These are phyloP conservation scores for Asobara japonica DNA, from an alignment of 1,140 invertebrate genomes.

Conservation along the genomic window DNA sequence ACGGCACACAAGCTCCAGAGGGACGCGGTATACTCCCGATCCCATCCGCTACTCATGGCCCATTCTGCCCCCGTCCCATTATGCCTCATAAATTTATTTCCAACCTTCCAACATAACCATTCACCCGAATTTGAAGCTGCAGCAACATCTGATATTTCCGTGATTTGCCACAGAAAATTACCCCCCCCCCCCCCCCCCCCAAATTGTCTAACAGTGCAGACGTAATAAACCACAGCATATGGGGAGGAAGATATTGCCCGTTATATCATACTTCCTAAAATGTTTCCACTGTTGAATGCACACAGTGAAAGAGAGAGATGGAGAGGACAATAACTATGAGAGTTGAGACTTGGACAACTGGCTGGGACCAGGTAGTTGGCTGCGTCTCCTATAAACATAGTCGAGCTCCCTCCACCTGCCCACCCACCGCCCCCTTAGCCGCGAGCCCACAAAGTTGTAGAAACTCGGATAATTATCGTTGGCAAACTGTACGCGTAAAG, in stretches of 20 bases:
- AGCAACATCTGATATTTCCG: no score
- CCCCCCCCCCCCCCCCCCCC: no score
- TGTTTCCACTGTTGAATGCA: neutral
- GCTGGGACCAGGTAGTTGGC: slow-evolving; percentile 18
- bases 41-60: no score
- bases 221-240: neutral
- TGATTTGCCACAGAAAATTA: no score
- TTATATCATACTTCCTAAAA: slow-evolving; percentile 9
- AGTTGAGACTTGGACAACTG: slow-evolving; percentile 24
- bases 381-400: slow-evolving; percentile 18
- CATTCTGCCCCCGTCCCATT: no score
- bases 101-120: no score
- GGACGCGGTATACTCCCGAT: no score
- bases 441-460: slow-evolving; percentile 53
- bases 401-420: slow-evolving; percentile 37
- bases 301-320: neutral
- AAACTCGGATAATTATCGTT: slow-evolving; percentile 63
- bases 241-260: neutral
- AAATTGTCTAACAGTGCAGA: no score
- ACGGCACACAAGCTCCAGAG: no score
- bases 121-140: no score
- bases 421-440: no score
- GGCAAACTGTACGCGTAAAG: slow-evolving; percentile 45
- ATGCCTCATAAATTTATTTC: no score
- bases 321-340: neutral